These are phyloP conservation scores for Chydorus sphaericus DNA, from an alignment of 2,888 invertebrate species.

Conservation along the genomic window DNA sequence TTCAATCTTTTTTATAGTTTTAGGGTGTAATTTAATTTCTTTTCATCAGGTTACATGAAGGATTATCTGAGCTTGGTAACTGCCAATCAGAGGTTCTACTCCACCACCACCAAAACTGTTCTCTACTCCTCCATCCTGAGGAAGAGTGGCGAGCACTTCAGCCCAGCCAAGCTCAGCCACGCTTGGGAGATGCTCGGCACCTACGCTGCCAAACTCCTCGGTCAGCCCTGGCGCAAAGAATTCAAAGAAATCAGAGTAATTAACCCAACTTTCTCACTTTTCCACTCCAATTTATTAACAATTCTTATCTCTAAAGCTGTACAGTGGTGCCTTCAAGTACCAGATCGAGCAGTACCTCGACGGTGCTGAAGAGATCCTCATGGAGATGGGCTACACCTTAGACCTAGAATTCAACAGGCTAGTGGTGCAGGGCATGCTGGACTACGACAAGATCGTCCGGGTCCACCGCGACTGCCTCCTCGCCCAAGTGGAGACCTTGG, in stretches of 20 bases:
- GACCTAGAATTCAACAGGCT: constrained; percentile 15
- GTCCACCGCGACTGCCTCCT: constrained; percentile 71
- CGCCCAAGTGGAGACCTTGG: constrained; percentile 71
- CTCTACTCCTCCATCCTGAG: constrained; percentile 51
- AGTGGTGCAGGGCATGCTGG: constrained; percentile 51
- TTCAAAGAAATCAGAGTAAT: constrained; percentile 62
- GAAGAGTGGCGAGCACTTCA: constrained; percentile 54
- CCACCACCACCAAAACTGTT: constrained; percentile 58
- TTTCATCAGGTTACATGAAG: constrained; percentile 49
- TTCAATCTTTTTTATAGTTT: background rate
- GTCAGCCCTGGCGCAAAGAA: constrained; percentile 80
- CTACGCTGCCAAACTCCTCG: constrained; percentile 69
- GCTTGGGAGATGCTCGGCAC: constrained; percentile 73
- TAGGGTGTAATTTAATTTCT: background rate
- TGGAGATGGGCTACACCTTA: constrained; percentile 64
- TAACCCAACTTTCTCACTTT: constrained; percentile 3
- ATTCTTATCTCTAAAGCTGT: constrained; percentile 41
- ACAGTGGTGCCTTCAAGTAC: constrained; percentile 76
- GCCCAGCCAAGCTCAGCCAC: constrained; percentile 60
- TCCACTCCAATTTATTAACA: constrained; percentile 14
- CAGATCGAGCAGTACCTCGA: constrained; percentile 66
- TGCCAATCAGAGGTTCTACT: constrained; percentile 61
- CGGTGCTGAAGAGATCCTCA: constrained; percentile 59
- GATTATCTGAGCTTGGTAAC: constrained; percentile 62
- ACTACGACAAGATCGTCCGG: constrained; percentile 61